phyloP scores from a whole-genome alignment of 2,797 vertebrate species.

The Phrynocephalus vlangalii region DNA sequence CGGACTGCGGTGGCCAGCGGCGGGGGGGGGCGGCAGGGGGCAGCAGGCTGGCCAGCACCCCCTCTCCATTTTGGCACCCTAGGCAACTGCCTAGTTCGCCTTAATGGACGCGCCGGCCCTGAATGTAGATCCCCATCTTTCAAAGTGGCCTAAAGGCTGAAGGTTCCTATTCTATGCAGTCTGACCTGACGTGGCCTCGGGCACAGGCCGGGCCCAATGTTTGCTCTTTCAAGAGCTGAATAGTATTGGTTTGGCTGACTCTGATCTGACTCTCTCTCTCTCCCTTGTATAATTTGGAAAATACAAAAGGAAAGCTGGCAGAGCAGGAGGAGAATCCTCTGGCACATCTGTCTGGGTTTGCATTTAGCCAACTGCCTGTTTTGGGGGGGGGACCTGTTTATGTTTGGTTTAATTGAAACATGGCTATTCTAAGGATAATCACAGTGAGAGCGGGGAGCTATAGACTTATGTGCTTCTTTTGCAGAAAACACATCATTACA shows the following conservation, averaged over 20 bases:
- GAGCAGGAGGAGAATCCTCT: background rate
- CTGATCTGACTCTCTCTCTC: background rate
- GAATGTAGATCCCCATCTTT: background rate
- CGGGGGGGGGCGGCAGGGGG: no score
- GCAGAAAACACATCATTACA: conserved; percentile 6
- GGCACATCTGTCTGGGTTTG: background rate
- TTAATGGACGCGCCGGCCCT: no score
- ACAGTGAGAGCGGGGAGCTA: fast-evolving
- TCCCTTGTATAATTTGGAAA: background rate
- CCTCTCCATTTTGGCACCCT: no score
- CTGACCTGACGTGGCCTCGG: background rate
- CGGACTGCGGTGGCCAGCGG: no score
- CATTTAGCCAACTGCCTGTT: background rate
- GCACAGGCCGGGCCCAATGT: background rate
- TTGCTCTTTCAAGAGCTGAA: background rate
- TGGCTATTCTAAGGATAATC: conserved; percentile 14
- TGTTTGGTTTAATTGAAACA: background rate
- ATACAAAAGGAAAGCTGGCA: conserved; percentile 6
- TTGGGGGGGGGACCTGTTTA: background rate
- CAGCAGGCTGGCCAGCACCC: no score
- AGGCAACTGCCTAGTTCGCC: no score
- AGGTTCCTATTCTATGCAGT: background rate
- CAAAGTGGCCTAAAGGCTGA: background rate
- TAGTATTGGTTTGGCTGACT: background rate
- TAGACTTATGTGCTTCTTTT: background rate